Evolutionary conservation across 2,888 invertebrate genomes (phyloP), one percentile per base, ranked within the genome.

Genomic region (Latrodectus elegans): DNA sequence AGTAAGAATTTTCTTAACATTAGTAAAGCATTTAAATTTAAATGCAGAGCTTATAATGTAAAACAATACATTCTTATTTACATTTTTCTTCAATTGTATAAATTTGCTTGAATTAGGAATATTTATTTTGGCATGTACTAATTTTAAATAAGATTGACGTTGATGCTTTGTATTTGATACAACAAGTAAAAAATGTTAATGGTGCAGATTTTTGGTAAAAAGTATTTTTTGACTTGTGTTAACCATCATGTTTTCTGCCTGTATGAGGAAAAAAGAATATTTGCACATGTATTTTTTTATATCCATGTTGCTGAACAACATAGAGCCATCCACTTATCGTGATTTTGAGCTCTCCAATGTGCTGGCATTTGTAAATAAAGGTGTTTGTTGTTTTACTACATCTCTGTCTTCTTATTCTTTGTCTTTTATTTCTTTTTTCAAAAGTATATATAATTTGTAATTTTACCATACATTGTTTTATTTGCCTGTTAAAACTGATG

Each of bases 281-380:
- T 88, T 83, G 87, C 87, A 88, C 87, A 88, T 83, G 87, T 88
- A 88, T 88, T 88, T 88, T 87, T 88, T 83, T 88, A 88, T 83
- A 77, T 82, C 67, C 70, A 49, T 82, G 76, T 82, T 78, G 82
- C 82, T 82, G 87, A 83, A 78, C 53, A 26, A 76, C 67, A 60
- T 53, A 51, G 87, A 78, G 82, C 78, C 87, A 52, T 78, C 70
- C 55, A 60, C 78, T 72, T 80, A 81, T 73, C 78, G 82, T 81
- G 82, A 82, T 77, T 87, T 81, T 74, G 74, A 55, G 76, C 78
- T 88, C 78, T 83, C 67, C 74, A 38, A 78, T 88, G 87, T 88
- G 87, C 87, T 88, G 82, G 82, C 81, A 83, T 82, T 38, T 88
- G 87, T 88, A 88, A 88, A 88, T 88, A 88, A 83, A 88, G 83